Percentiles rank a stretch among this genome's conserved stretches.
phyloP scores from a whole-genome alignment of 1,140 invertebrate species.

The Sipha flava region DNA sequence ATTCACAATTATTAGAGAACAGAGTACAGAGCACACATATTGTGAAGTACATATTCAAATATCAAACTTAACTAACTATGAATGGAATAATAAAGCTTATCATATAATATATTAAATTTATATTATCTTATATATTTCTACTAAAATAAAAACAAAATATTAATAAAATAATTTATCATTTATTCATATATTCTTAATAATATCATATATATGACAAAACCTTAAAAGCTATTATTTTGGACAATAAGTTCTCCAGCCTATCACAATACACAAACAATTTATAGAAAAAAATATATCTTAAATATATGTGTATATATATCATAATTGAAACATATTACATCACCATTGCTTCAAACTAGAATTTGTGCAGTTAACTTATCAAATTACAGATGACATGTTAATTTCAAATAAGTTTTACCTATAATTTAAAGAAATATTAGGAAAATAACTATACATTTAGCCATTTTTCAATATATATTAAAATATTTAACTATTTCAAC shows the following conservation, averaged over 20 bases:
- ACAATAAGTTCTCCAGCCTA: constrained; percentile 14
- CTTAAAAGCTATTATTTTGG: constrained; percentile 20
- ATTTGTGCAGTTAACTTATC: not conserved
- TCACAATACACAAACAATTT: constrained; percentile 18
- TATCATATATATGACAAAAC: constrained; percentile 18
- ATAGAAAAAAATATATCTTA: constrained; percentile 27
- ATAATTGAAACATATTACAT: not conserved
- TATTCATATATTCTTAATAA: not conserved
- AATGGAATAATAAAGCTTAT: too few relatives aligned
- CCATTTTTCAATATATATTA: constrained; percentile 6
- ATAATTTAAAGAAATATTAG: not conserved
- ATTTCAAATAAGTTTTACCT: not conserved
- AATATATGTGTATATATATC: not conserved
- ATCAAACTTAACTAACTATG: too few relatives aligned
- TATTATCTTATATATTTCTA: too few relatives aligned
- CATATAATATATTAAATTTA: too few relatives aligned
- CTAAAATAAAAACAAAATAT: not conserved
- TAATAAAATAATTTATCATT: constrained; percentile 24
- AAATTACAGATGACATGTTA: not conserved
- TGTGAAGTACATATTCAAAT: too few relatives aligned
- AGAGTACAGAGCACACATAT: too few relatives aligned
- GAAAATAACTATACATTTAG: not conserved
- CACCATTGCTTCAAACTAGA: constrained; percentile 8
- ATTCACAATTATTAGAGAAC: too few relatives aligned
- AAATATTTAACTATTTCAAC: not conserved